These are phyloP conservation scores for Pachymerium ferrugineum DNA, from an alignment of 2,888 invertebrate genomes.

Conservation along the genomic window DNA sequence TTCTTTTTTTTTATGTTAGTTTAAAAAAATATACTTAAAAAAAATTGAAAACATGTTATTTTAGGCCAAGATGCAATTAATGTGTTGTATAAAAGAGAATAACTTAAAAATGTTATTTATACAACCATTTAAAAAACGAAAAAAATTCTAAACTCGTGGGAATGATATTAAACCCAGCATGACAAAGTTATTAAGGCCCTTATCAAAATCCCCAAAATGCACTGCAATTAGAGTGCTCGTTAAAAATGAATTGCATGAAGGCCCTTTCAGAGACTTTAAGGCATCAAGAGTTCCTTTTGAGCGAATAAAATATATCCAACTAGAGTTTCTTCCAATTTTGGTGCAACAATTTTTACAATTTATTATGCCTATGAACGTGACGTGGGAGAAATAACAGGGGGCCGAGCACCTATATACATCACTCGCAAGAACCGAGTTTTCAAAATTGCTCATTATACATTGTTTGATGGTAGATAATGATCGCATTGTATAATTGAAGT, in stretches of 20 bases:
- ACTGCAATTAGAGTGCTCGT: neutral
- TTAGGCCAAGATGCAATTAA: too few species aligned
- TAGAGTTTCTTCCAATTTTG: neutral
- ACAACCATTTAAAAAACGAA: too few species aligned
- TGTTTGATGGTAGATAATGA: constrained; percentile 4
- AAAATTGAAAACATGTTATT: too few species aligned
- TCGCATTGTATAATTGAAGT: constrained; percentile 14
- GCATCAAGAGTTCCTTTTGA: neutral
- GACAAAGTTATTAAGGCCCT: neutral
- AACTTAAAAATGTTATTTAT: too few species aligned
- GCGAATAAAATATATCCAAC: constrained; percentile 7
- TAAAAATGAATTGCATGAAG: neutral
- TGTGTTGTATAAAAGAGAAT: too few species aligned
- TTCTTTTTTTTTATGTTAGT: too few species aligned
- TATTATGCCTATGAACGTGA: neutral
- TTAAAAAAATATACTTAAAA: too few species aligned
- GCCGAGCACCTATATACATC: neutral
- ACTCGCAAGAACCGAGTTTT: neutral
- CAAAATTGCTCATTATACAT: neutral
- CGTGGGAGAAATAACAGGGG: constrained; percentile 14
- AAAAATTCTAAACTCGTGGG: too few species aligned
- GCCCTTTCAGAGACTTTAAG: too few species aligned
- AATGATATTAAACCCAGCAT: too few species aligned
- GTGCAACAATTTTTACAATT: neutral
- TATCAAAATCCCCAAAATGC: neutral